These are phyloP conservation scores for Tenthredo livida DNA, from an alignment of 2,888 invertebrate species.

Conservation along the genomic window DNA sequence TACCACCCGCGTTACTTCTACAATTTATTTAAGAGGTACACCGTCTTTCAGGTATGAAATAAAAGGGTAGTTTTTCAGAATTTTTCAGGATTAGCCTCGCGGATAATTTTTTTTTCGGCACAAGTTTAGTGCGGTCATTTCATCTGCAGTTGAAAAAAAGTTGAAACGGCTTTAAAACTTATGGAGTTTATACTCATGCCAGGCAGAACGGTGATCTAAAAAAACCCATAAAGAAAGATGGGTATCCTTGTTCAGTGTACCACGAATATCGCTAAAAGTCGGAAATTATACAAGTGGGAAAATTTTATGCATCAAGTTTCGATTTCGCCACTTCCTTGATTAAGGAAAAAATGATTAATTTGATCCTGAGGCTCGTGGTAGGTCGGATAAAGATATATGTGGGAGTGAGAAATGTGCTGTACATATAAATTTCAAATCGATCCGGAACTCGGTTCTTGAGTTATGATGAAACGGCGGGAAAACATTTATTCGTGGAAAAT, in stretches of 20 bases:
- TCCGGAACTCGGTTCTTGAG: not conserved
- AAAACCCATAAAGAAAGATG: not conserved
- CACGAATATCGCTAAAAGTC: not conserved
- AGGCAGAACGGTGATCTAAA: not conserved
- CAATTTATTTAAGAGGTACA: not conserved
- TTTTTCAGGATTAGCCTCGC: not conserved
- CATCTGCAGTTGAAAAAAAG: not conserved
- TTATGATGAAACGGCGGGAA: not conserved
- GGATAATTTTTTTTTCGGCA: not conserved
- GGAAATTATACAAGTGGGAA: not conserved
- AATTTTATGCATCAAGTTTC: not conserved
- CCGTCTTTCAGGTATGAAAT: not conserved
- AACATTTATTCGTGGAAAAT: slow-evolving; percentile 1
- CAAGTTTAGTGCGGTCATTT: not conserved
- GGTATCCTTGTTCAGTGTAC: not conserved
- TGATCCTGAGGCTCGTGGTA: not conserved
- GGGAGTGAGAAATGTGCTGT: not conserved
- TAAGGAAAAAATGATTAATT: not conserved
- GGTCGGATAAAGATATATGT: not conserved
- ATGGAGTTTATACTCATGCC: not conserved
- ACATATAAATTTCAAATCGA: not conserved
- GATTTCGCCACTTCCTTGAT: not conserved
- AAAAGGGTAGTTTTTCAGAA: not conserved
- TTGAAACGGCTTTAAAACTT: not conserved
- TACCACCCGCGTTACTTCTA: not conserved